Evolutionary conservation across 2,797 vertebrate genomes (phyloP).

Genomic region (Sarcophilus harrisii): DNA sequence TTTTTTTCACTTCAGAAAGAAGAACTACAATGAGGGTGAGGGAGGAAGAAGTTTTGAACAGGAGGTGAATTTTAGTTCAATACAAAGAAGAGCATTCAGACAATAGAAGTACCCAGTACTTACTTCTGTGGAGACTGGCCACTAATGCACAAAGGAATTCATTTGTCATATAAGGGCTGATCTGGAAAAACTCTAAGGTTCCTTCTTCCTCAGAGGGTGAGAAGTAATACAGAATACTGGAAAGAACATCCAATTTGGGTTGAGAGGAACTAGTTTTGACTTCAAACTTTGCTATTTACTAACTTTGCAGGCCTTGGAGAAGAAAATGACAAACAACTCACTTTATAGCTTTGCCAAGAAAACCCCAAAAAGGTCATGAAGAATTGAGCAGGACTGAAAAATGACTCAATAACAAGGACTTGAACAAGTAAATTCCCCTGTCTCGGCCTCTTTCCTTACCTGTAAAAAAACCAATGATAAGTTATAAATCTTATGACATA

Average conservation of each 20-base stretch:
- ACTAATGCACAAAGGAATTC: neutral
- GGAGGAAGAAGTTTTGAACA: neutral
- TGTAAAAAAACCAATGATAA: neutral
- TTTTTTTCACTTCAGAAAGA: neutral
- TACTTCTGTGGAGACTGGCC: neutral
- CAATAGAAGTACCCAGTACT: neutral
- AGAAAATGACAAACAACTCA: neutral
- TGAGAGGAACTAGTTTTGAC: neutral
- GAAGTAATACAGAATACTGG: neutral
- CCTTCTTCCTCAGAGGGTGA: neutral
- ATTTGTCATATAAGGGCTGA: neutral
- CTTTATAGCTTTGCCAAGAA: neutral
- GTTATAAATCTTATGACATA: neutral
- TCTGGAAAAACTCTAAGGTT: neutral
- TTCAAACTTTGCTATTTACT: neutral
- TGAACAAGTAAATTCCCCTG: neutral
- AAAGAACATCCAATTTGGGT: neutral
- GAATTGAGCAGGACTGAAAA: neutral
- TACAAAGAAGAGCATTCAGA: neutral
- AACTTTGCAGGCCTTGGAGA: neutral
- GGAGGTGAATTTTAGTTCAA: neutral
- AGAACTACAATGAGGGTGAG: neutral
- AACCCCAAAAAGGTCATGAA: neutral
- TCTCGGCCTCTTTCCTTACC: neutral
- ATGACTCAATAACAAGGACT: neutral